These are phyloP conservation scores for Tapera naevia DNA, from an alignment of 2,797 vertebrate species.

Conservation along the genomic window DNA sequence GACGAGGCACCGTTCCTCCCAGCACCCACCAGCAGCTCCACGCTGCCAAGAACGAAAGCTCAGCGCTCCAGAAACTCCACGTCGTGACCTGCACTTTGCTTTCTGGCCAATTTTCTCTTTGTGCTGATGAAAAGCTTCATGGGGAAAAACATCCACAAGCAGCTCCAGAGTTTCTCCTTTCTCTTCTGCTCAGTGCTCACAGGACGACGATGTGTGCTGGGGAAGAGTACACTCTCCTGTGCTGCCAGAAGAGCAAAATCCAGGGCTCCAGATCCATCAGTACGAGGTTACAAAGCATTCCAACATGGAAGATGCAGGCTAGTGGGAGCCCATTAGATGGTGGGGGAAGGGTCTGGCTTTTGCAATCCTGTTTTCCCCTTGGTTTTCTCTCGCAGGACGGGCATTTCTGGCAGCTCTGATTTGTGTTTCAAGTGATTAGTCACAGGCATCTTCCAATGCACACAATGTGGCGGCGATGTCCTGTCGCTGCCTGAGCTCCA, in stretches of 20 bases:
- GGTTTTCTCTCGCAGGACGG: neutral
- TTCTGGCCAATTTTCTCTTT: neutral
- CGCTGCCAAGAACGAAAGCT: neutral
- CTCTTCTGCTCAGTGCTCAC: neutral
- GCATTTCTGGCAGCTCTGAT: neutral
- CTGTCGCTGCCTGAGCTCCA: neutral
- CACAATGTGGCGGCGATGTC: neutral
- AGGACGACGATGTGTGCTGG: neutral
- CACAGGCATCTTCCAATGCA: neutral
- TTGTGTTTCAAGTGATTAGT: neutral
- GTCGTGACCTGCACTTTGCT: accelerated
- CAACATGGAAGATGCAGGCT: neutral
- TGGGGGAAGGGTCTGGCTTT: neutral
- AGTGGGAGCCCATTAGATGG: neutral
- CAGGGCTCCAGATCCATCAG: neutral
- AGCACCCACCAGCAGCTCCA: neutral
- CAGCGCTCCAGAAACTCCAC: neutral
- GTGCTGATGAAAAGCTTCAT: neutral
- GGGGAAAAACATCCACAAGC: neutral
- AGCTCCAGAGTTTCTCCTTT: neutral
- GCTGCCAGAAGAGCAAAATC: neutral
- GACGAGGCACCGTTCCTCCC: neutral
- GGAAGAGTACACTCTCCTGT: neutral
- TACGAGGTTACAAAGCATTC: neutral
- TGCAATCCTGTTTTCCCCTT: neutral